A percentile compares a stretch with the other conserved stretches of the same genome.
Evolutionary conservation across 37 sponge, comb jelly and placozoan species (phyloP).

Genomic region (Hexactinellida sp.): DNA sequence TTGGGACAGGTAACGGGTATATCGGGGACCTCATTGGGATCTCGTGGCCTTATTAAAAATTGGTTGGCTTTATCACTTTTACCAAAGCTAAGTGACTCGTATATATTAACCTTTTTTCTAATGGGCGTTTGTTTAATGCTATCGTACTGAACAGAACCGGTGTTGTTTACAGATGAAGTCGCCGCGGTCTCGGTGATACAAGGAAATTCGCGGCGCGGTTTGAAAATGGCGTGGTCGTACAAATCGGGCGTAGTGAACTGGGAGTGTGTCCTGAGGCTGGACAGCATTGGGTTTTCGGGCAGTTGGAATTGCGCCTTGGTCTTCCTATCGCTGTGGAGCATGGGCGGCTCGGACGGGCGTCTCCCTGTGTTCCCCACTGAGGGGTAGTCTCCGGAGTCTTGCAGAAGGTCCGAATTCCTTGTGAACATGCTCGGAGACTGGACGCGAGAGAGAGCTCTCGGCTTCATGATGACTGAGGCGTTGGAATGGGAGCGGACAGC

Average conservation of each 20-base stretch:
- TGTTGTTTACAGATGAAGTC: neutral
- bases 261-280: neutral
- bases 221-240: neutral
- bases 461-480: neutral
- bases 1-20: neutral
- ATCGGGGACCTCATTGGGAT: neutral
- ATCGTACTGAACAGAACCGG: neutral
- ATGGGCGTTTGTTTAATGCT: neutral
- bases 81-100: neutral
- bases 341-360: neutral
- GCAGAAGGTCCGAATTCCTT: neutral
- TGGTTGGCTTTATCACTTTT: neutral
- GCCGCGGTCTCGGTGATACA: neutral
- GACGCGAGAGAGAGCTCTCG: neutral
- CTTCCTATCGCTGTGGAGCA: neutral
- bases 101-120: neutral
- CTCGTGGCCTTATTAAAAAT: neutral
- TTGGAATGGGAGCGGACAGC: neutral
- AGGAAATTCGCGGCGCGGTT: neutral
- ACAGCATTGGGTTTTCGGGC: neutral
- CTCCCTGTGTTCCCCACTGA: neutral
- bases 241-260: neutral
- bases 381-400: neutral
- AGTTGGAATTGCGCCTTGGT: neutral
- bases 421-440: neutral